Base-by-base conservation (phyloP, 2,797 vertebrate species). In the Spheniscus humboldti region DNA sequence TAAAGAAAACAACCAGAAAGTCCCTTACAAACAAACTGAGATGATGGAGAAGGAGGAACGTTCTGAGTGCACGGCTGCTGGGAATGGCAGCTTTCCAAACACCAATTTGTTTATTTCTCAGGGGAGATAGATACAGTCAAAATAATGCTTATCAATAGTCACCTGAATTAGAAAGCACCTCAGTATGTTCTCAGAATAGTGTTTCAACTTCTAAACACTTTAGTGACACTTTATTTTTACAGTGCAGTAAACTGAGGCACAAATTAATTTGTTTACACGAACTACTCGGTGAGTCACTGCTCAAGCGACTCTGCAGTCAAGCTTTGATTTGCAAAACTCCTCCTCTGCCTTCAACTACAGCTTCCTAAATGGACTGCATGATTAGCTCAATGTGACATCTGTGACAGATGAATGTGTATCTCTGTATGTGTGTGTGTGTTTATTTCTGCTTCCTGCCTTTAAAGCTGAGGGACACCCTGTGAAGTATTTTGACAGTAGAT, bases 201-300 rank as follows among this genome's bases (percentile, higher is more conserved):
- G 66, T 73, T 95, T 86, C 64, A 66, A 43, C 27, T 90, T 68
- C 78, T 48, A 31, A 69, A 67, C 24, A 60, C 33, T 78, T 55
- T 3, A 77, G 47, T 5, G 59, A n/a, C 28, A 39, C 14, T 74
- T 78, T 33, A 41, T 55, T 92, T 93, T 88, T 87, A 76, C 41
- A 62, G 62, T 37, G 43, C 82, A 91, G 81, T 88, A 97, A 97
- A 95, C 92, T 95, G 93, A 95, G 93, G 82, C 64, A 92, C 27
- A 72, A 72, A 33, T 81, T 73, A 62, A 62, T 88, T 64, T 94
- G 52, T 93, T 96, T 95, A 75, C 47, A 64, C 22, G 60, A 31
- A n/a, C 33, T 80, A 16, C 31, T 66, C 53, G 20, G 37, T 95
- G 89, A 95, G 76, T 94, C 87, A 94, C 52, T 63, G 43, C 50